Conservation (phyloP, 2,113 vertebrate species). For the Stigmatopora nigra region DNA sequence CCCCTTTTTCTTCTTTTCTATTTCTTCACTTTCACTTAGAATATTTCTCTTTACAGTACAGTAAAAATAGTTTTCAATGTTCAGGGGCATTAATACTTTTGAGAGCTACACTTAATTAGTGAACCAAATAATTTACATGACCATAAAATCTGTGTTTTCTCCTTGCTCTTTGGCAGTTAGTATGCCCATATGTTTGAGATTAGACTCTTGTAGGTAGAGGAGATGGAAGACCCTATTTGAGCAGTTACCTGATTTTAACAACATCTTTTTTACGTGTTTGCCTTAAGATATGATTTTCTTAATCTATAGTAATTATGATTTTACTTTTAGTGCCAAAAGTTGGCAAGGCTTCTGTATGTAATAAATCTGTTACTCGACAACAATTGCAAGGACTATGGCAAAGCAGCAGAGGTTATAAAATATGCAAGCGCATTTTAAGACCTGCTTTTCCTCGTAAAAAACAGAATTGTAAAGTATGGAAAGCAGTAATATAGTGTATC, state of each 20-base stretch:
- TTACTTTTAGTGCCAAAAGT: constrained; percentile 39
- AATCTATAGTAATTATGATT: constrained; percentile 43
- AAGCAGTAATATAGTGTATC: no score
- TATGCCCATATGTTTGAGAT: constrained; percentile 39
- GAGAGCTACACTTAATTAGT: neutral
- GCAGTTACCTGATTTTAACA: constrained; percentile 47
- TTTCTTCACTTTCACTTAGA: neutral
- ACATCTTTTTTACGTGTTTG: constrained; percentile 36
- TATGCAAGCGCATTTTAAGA: no score
- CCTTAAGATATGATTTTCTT: constrained; percentile 42
- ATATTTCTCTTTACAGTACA: neutral
- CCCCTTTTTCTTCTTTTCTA: neutral
- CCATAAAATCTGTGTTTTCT: constrained; percentile 10
- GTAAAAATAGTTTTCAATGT: neutral
- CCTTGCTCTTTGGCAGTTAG: constrained; percentile 21
- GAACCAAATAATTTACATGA: constrained; percentile 16
- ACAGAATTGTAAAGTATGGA: neutral
- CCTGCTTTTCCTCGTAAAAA: neutral
- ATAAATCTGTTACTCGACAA: constrained; percentile 24
- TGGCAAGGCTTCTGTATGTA: constrained; percentile 21
- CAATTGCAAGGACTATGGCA: constrained; percentile 16
- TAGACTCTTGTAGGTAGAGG: constrained; percentile 23
- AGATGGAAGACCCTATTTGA: constrained; percentile 33
- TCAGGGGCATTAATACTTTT: neutral
- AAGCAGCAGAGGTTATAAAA: constrained; percentile 10